These are phyloP conservation scores for Papilio elwesi DNA, from an alignment of 2,888 invertebrate genomes.

Conservation along the genomic window DNA sequence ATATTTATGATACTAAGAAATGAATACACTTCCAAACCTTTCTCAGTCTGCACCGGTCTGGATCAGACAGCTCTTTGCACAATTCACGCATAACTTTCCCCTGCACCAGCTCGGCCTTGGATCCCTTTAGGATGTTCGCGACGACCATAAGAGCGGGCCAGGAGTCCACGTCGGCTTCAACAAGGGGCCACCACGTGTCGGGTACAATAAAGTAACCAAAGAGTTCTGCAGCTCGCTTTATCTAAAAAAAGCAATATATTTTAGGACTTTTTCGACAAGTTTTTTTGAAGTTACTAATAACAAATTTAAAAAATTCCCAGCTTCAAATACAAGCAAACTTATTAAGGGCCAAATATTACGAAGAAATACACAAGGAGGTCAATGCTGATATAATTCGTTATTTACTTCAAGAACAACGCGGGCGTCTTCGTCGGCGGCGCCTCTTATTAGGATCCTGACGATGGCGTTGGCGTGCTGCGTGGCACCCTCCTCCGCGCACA, in stretches of 20 bases:
- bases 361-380: too few relatives aligned
- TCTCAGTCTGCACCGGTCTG: conserved; percentile 85
- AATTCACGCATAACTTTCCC: conserved; percentile 82
- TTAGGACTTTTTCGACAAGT: not conserved
- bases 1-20: too few relatives aligned
- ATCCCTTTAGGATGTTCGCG: conserved; percentile 85
- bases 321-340: too few relatives aligned
- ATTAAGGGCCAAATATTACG: too few relatives aligned
- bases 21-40: conserved; percentile 66
- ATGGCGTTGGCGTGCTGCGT: conserved; percentile 88
- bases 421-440: conserved; percentile 87
- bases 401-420: conserved; percentile 84
- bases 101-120: conserved; percentile 66
- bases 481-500: conserved; percentile 89
- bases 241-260: conserved; percentile 60
- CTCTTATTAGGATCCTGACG: conserved; percentile 76
- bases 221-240: conserved; percentile 87
- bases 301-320: too few relatives aligned
- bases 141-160: conserved; percentile 84
- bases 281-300: too few relatives aligned
- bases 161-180: conserved; percentile 86
- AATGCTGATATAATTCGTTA: not conserved
- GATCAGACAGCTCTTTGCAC: conserved; percentile 82
- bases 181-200: conserved; percentile 86
- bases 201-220: conserved; percentile 91